These are phyloP conservation scores for Himalopsyche japonica DNA, from an alignment of 2,888 invertebrate genomes.

Conservation along the genomic window DNA sequence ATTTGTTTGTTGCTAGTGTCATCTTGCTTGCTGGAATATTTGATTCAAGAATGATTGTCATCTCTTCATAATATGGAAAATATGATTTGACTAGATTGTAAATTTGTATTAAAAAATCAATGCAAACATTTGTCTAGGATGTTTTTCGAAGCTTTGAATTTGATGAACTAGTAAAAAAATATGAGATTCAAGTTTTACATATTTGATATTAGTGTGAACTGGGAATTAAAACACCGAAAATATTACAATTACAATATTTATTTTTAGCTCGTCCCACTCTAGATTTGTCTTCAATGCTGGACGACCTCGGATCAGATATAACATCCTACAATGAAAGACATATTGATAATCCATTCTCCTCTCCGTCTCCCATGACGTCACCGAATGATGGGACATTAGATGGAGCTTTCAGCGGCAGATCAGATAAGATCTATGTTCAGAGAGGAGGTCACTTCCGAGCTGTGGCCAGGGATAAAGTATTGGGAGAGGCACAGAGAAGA, in stretches of 20 bases:
- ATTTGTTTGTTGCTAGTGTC: too few relatives aligned
- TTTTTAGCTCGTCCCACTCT: conserved; percentile 52
- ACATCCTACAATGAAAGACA: conserved; percentile 54
- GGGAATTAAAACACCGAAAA: neutral
- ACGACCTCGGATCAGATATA: conserved; percentile 51
- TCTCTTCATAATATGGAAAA: too few relatives aligned
- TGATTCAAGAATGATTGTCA: neutral
- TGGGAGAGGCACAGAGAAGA: conserved; percentile 52
- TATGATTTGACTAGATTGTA: too few relatives aligned
- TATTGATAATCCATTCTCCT: conserved; percentile 59
- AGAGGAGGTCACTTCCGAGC: conserved; percentile 57
- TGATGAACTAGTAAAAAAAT: neutral
- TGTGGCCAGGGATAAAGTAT: conserved; percentile 55
- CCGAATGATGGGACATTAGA: conserved; percentile 54
- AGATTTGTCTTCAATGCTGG: conserved; percentile 55
- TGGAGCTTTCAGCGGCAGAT: conserved; percentile 51
- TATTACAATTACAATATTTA: neutral
- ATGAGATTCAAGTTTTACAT: too few relatives aligned
- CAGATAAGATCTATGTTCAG: conserved; percentile 57
- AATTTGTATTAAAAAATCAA: too few relatives aligned
- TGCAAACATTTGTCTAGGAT: neutral
- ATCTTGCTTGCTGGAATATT: neutral
- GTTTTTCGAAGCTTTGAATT: neutral
- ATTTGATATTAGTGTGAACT: too few relatives aligned
- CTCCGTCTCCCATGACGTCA: conserved; percentile 58